Evolutionary conservation across 2,888 invertebrate genomes (phyloP), one percentile per base, ranked within the genome.

Genomic region (Bombylius discolor): DNA sequence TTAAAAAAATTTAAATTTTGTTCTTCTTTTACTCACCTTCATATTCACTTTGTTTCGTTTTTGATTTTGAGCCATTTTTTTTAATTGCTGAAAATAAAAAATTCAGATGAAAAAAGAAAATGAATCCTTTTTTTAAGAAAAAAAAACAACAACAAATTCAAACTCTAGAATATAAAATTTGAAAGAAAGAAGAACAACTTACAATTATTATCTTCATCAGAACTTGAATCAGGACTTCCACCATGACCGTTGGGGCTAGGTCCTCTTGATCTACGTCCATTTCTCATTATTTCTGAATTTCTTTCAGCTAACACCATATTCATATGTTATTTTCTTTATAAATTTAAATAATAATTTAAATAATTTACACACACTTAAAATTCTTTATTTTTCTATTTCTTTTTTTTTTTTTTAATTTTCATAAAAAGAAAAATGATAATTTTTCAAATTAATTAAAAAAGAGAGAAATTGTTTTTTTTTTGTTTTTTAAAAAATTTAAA

Each of bases 281-380:
- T 90, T 70, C 89, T 81, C 67, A 87, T 78, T 64, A 80, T 85
- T 73, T 91, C 90, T 66, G 80, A 82, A 77, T 87, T 89, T 78
- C 89, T 84, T 73, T 93, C 92, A 42, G 90, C 89, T 73, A 92
- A 80, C 72, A 93, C 92, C 92, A 93, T 91, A 73, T 77, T 81
- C 39, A 55, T 48, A 31, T 48, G 13, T n/a, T 48, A 12, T 11
- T 45, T 45, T 45, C 14, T 45, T 14, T 13, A 8, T 45, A 46
- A 42, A 39, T 51, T 36, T 39, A 23, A 23, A 23, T 23, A 23
- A 23, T 23, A 23, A 23, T 23, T 23, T 23, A 23, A 23, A 23
- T 23, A 23, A 23, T 23, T 23, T 23, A 23, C 23, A 23, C 23
- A 23, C 23, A 23, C 23, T 23, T 23, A 23, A 23, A 23, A 23